Conservation (phyloP, 2,888 invertebrate genomes). For the Latrodectus hesperus region DNA sequence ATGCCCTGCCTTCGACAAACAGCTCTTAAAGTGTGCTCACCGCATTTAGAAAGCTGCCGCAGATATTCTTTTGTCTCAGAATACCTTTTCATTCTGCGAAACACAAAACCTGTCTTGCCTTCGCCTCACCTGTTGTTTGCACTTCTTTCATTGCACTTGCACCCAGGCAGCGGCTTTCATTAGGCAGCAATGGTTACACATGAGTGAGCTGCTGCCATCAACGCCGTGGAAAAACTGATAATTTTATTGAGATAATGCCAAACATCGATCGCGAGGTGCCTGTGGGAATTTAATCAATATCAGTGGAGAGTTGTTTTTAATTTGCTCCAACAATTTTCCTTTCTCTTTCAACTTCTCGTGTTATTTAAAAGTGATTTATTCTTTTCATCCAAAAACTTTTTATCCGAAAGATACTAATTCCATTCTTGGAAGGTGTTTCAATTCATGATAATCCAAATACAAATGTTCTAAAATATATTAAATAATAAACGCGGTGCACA, state of each 20-base stretch:
- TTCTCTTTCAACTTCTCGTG: not conserved
- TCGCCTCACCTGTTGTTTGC: not conserved
- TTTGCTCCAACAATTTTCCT: not conserved
- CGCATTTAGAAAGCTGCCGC: not conserved
- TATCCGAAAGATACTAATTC: too few relatives aligned
- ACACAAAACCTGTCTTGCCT: not conserved
- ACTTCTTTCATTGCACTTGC: not conserved
- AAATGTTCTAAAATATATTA: too few relatives aligned
- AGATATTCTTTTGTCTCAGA: not conserved
- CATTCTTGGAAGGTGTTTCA: too few relatives aligned
- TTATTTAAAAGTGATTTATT: not conserved
- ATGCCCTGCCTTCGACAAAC: too few relatives aligned
- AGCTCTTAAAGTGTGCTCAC: not conserved
- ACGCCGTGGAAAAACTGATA: not conserved
- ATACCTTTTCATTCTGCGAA: not conserved
- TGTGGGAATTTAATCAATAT: not conserved
- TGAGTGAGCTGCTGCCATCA: conserved; percentile 11
- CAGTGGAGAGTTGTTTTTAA: not conserved
- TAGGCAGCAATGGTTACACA: conserved; percentile 14
- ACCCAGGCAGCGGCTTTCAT: not conserved
- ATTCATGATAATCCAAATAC: too few relatives aligned
- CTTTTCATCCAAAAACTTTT: too few relatives aligned
- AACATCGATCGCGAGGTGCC: not conserved
- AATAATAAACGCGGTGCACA: too few relatives aligned
- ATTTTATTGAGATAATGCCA: not conserved